Evolutionary conservation across 2,888 invertebrate genomes (phyloP).

Genomic region (Agrochola litura): DNA sequence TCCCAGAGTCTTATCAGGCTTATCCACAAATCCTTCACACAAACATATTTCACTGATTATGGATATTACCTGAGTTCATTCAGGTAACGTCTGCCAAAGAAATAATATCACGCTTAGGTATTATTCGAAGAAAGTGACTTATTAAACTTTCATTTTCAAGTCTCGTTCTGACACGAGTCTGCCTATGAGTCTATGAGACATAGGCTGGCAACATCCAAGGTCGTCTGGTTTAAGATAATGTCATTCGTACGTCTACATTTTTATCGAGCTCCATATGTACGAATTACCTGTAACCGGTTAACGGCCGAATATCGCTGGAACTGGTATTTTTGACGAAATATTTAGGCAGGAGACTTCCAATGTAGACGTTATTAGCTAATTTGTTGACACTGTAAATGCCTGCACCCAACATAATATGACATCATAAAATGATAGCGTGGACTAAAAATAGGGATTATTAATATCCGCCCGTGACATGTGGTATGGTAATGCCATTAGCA

Average conservation of each 20-base stretch:
- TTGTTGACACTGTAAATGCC: conserved; percentile 39
- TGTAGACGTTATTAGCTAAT: conserved; percentile 35
- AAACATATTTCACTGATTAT: background rate
- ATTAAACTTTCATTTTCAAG: conserved; percentile 74
- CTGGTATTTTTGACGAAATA: conserved; percentile 36
- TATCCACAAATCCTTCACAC: conserved; percentile 21
- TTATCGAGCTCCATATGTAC: conserved; percentile 50
- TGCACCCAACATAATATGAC: conserved; percentile 55
- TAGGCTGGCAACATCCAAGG: conserved; percentile 73
- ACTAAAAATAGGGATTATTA: conserved; percentile 62
- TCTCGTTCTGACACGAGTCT: conserved; percentile 24
- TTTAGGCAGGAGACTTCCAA: conserved; percentile 10
- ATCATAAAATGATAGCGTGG: conserved; percentile 61
- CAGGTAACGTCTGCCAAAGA: background rate
- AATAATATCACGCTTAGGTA: background rate
- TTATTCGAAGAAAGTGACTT: conserved; percentile 63
- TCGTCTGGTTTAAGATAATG: conserved; percentile 74
- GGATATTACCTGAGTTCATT: conserved; percentile 1
- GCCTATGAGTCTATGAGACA: conserved; percentile 56
- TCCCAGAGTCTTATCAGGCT: conserved; percentile 8
- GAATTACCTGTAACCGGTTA: conserved; percentile 69
- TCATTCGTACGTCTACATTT: conserved; percentile 69
- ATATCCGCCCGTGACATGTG: conserved; percentile 42
- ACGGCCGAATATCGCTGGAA: conserved; percentile 30
- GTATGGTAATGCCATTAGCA: conserved; percentile 41